These are phyloP conservation scores for Actinia equina DNA, from an alignment of 64 coral and sea anemone genomes.

Conservation along the genomic window DNA sequence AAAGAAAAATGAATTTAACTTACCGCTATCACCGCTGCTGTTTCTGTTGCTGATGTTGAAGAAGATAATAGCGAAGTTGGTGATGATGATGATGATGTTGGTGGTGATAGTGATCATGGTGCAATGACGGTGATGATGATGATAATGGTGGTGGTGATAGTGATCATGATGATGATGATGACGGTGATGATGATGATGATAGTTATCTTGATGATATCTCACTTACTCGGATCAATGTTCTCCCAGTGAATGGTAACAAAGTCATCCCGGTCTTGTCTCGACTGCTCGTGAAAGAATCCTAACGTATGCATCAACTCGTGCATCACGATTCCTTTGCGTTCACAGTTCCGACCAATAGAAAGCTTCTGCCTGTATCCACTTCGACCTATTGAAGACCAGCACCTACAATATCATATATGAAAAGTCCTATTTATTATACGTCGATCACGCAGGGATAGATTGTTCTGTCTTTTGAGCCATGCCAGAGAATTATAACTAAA, in stretches of 20 bases:
- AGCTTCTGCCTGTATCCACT: conserved; percentile 39
- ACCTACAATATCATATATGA: background rate
- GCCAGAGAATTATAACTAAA: too few relatives aligned
- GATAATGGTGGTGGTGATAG: too few relatives aligned
- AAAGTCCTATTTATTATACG: too few relatives aligned
- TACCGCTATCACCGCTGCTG: background rate
- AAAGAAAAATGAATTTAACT: background rate
- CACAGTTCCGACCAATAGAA: conserved; percentile 38
- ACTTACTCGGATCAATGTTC: conserved; percentile 49
- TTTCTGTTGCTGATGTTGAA: background rate
- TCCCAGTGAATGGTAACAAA: conserved; percentile 52
- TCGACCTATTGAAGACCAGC: conserved; percentile 54
- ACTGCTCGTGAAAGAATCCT: conserved; percentile 73
- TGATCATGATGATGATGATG: too few relatives aligned
- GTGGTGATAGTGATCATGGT: too few relatives aligned
- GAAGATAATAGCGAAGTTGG: too few relatives aligned
- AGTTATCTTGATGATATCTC: too few relatives aligned
- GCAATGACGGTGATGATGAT: too few relatives aligned
- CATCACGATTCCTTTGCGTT: conserved; percentile 35
- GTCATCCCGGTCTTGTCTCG: conserved; percentile 43
- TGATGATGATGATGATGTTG: too few relatives aligned
- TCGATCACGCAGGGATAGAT: too few relatives aligned
- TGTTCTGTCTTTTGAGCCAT: too few relatives aligned
- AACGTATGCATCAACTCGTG: conserved; percentile 61
- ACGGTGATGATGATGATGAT: too few relatives aligned